Conservation (phyloP, 2,113 vertebrate species). For the rabbit (Oryctolagus cuniculus) region mOryCun1.1 NC_091448.1:56800501-56801000, state of each 20-base stretch:
- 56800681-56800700: accelerated
- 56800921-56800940: neutral
- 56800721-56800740: neutral
- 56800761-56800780: neutral
- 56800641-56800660: neutral
- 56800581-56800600: neutral
- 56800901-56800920: neutral
- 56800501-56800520: neutral
- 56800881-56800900: neutral
- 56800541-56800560: neutral
- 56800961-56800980: neutral
- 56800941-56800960: neutral
- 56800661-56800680: accelerated
- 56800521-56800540: neutral
- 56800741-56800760: neutral
- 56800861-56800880: neutral
- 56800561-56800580: neutral
- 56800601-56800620: neutral
- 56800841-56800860: neutral
- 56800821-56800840: neutral
- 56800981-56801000: too few species aligned
- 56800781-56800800: neutral
- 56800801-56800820: neutral
- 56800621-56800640: too few species aligned
- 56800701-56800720: neutral